Percentiles rank a stretch among this genome's conserved stretches.
These are phyloP conservation scores for Callipepla squamata DNA, from an alignment of 2,113 vertebrate species.

Conservation along the genomic window DNA sequence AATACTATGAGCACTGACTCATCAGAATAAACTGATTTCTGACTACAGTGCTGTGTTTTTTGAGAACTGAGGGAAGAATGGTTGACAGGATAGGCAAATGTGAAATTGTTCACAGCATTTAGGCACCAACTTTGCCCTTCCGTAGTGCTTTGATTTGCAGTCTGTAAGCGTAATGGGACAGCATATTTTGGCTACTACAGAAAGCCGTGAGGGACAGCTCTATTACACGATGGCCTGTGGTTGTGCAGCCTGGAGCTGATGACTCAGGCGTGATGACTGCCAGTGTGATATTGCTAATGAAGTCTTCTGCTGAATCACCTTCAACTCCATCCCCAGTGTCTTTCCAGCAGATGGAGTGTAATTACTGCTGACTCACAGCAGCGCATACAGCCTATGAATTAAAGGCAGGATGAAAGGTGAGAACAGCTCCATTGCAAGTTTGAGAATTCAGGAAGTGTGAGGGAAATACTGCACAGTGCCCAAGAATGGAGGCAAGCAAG, in stretches of 20 bases:
- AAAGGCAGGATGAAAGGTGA: background rate
- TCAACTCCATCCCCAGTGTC: background rate
- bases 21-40: conserved; percentile 28
- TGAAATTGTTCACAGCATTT: background rate
- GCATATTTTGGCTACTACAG: background rate
- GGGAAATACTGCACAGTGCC: background rate
- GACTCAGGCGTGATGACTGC: background rate
- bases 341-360: background rate
- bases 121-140: background rate
- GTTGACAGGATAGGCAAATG: background rate
- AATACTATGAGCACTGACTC: conserved; percentile 31
- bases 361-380: conserved; percentile 16
- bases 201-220: background rate
- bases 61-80: background rate
- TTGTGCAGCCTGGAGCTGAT: background rate
- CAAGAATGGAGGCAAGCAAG: background rate
- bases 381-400: background rate
- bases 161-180: background rate
- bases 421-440: background rate
- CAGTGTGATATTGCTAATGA: background rate
- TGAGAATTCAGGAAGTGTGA: background rate
- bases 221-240: background rate
- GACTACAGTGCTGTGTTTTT: background rate
- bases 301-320: conserved; percentile 43
- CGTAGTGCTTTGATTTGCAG: background rate